These are phyloP conservation scores for Cyanoramphus novaezelandiae DNA, from an alignment of 2,113 vertebrate genomes.

Conservation along the genomic window DNA sequence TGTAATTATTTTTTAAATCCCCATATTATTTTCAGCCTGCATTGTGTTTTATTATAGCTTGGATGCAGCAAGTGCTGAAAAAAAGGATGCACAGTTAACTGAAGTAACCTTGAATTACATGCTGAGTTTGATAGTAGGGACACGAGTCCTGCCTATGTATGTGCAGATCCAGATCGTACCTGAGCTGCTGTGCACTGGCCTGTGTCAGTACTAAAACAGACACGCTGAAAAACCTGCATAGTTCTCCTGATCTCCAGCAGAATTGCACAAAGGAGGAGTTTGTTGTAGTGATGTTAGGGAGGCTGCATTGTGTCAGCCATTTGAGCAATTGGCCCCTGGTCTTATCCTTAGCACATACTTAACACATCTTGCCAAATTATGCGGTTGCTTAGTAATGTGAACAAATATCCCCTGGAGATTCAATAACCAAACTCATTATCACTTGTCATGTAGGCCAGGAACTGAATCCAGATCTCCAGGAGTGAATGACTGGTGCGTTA, in stretches of 20 bases:
- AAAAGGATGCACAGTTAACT: neutral
- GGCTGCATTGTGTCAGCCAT: conserved; percentile 51
- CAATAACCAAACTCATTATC: conserved; percentile 70
- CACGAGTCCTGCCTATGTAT: neutral
- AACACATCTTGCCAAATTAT: conserved; percentile 63
- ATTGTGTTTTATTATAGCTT: neutral
- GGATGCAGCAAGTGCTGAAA: neutral
- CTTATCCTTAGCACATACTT: conserved; percentile 56
- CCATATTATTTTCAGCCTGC: neutral
- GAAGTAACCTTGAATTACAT: neutral
- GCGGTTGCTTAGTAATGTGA: conserved; percentile 65
- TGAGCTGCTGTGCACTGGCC: neutral
- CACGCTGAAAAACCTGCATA: neutral
- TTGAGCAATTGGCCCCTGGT: conserved; percentile 57
- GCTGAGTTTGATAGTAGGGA: neutral
- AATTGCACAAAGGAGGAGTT: neutral
- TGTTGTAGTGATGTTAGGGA: neutral
- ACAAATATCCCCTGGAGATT: conserved; percentile 69
- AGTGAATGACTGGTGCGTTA: conserved; percentile 60
- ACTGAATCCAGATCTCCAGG: conserved; percentile 64
- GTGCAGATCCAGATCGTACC: neutral
- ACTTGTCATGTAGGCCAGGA: conserved; percentile 66
- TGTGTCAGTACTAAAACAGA: neutral
- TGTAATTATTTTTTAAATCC: neutral
- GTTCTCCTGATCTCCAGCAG: neutral